These are phyloP conservation scores for Puma concolor DNA, from an alignment of 2,113 vertebrate species.

Conservation along the genomic window DNA sequence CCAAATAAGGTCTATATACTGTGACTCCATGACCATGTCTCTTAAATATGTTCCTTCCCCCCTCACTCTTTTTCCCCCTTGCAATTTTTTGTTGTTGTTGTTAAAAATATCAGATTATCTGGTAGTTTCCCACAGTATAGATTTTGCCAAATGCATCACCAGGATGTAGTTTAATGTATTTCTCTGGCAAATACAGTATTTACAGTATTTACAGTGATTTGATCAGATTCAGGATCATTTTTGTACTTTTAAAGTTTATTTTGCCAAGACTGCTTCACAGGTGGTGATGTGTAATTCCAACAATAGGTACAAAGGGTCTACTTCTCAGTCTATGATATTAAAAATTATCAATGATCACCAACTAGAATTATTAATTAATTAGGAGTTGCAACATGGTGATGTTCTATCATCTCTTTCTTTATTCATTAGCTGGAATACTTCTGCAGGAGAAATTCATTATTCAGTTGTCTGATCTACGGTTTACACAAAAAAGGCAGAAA, in stretches of 20 bases:
- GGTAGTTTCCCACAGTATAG: neutral
- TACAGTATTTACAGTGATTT: slow-evolving; percentile 7
- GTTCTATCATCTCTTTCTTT: neutral
- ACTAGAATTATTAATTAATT: neutral
- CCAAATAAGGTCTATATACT: neutral
- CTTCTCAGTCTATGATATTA: neutral
- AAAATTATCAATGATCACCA: neutral
- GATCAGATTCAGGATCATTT: slow-evolving; percentile 1
- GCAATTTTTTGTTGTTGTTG: neutral
- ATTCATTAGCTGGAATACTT: neutral
- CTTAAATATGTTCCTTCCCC: neutral
- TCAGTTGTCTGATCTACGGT: neutral
- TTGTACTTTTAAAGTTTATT: slow-evolving; percentile 7
- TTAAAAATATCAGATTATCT: neutral
- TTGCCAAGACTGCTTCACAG: neutral
- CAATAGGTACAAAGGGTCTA: neutral
- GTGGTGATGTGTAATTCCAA: neutral
- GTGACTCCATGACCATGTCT: neutral
- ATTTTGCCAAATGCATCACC: slow-evolving; percentile 1
- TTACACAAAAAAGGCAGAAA: neutral
- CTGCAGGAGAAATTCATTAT: neutral
- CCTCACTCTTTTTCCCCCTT: neutral
- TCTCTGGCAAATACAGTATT: neutral
- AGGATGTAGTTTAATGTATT: neutral
- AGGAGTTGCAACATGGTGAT: neutral